A percentile compares a stretch with the other conserved stretches of the same genome.
Conservation (phyloP, 2,888 invertebrate genomes). For the Trissolcus brochymenae region DNA sequence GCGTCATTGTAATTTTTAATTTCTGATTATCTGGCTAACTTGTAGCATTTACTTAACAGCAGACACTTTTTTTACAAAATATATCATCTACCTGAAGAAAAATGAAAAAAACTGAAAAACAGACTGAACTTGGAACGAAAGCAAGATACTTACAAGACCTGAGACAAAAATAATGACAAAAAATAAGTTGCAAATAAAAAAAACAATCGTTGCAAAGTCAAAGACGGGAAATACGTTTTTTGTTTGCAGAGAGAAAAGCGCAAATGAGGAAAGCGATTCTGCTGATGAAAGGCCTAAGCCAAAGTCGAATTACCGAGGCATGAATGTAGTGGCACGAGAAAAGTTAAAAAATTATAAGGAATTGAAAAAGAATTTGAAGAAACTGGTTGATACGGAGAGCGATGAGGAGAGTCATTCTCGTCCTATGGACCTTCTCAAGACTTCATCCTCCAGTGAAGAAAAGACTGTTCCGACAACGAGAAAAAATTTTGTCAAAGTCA, state of each 20-base stretch:
- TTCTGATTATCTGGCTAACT: too few species aligned
- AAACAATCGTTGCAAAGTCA: too few species aligned
- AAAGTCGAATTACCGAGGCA: too few species aligned
- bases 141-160: neutral
- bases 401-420: neutral
- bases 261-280: too few species aligned
- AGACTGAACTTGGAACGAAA: neutral
- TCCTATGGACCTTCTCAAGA: neutral
- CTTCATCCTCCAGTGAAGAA: neutral
- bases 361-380: neutral
- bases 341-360: conserved; percentile 8
- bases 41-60: too few species aligned
- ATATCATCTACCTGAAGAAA: too few species aligned
- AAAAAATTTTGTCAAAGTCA: conserved; percentile 1
- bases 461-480: neutral
- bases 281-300: too few species aligned
- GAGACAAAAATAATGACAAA: conserved; percentile 33
- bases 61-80: too few species aligned
- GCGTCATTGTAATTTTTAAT: too few species aligned
- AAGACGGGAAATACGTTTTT: too few species aligned
- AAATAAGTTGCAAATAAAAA: neutral
- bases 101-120: too few species aligned
- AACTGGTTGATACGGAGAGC: conserved; percentile 5
- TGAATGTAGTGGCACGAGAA: neutral
- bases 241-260: too few species aligned